Base-by-base conservation (phyloP, 1,140 invertebrate genomes). In the Anagrus nilaparvatae region DNA sequence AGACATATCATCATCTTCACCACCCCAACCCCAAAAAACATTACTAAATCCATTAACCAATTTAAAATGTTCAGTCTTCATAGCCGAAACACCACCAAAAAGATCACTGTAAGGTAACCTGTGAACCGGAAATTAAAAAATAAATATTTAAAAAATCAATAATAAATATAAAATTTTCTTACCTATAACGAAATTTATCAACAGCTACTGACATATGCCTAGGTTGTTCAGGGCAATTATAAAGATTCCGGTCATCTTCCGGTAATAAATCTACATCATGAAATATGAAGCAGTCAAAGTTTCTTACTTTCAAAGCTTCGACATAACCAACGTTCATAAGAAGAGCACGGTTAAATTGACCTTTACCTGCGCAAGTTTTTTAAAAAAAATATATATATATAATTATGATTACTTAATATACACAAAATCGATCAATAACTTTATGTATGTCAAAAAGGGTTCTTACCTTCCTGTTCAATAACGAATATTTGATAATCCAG, bases 181-280 rank as follows among this genome's bases (percentile, higher is more conserved):
- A 88, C 87, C 76, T 81, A 68, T 90, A 93, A 46, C 80, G 76
- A 51, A 94, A 82, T 54, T 83, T 87, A 69, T 97, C 87, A 23
- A 97, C 81, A 9, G 90, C 88, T 1, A 90, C 90, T 23, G 90
- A 93, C 84, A 98, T 89, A 62, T 97, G 94, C 32, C 91, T 67
- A 0, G 94, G 94, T 57, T 90, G 86, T 43, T 82, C 75, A 2
- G 87, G 86, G 68, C 91, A 95, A 12, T 78, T 82, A 68, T 97
- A 97, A 17, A 95, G 65, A 67, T 96, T 96, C 44, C 82, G 67
- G 55, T 93, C 87, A 69, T 97, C 86, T 57, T 95, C 83, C 5
- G 93, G 91, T 54, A 97, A 66, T 33, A 96, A 74, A 66, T 97
- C 92, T 17, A 97, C 87, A 64, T 97, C 94, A 67, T 97, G 92